Base-by-base conservation (phyloP, 2,888 invertebrate genomes). In the Dermolepida albohirtum region DNA sequence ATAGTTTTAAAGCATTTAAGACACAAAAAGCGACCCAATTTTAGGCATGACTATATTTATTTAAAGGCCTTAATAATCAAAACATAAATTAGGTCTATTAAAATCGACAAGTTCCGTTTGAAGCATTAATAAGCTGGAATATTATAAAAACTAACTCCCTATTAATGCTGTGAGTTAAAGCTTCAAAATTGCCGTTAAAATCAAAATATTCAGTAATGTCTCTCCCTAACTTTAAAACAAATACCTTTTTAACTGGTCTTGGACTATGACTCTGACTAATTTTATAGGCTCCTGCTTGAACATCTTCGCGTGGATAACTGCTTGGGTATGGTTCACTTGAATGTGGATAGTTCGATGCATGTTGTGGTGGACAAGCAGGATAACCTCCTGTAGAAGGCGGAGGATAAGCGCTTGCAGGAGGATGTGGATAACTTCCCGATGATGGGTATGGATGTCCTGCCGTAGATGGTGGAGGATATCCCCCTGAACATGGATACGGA, bases 381-480 rank as follows among this genome's bases (percentile, higher is more conserved):
- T 54, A 54, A 22, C 22, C 22, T 22, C 70, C 64, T 44, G 65
- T 64, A 22, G 47, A 16, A 29, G 71, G 70, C n/a, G 54, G 64
- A 8, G 73, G 71, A 66, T 72, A 68, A 7, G 73, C 71, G 8
- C 72, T 67, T 10, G 55, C 12, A 6, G 68, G 34, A 41, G 71
- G 64, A 29, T 47, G 72, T 65, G 27, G 71, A 54, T 71, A 72
- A 5, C 64, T 50, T n/a, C 70, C 64, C 40, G 59, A 66, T 40
- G 51, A 22, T 22, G 1, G 22, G 4, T 22, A 22, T 16, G 69
- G 59, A 40, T 69, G 51, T 4, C 67, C 57, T 10, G 71, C 64
- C 43, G 64, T 67, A 29, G 51, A 14, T 27, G 71, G 69, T 40
- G 67, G 64, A 27, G 65, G 57, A 47, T 68, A 67, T 29, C 52